phyloP scores from a whole-genome alignment of 1,140 invertebrate genomes.

The Drosophila pseudoananassae region DNA sequence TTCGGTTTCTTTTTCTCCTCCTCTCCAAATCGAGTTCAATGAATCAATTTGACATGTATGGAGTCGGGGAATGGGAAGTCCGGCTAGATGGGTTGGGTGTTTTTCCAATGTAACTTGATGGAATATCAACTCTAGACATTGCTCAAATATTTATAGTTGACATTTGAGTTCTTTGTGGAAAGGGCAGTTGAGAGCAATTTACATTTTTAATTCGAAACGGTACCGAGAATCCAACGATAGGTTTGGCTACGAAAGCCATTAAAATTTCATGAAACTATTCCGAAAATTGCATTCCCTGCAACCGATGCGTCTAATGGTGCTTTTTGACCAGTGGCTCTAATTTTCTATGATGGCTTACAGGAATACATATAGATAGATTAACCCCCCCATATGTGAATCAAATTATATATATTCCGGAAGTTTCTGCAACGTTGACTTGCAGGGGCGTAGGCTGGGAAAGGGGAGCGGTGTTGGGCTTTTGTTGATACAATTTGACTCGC shows the following conservation, averaged over 20 bases:
- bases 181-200: constrained; percentile 20
- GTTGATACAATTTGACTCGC: constrained; percentile 28
- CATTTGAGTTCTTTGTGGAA: constrained; percentile 17
- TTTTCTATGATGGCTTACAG: constrained; percentile 7
- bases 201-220: constrained; percentile 42
- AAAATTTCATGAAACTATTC: constrained; percentile 37
- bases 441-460: constrained; percentile 4
- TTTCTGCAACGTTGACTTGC: constrained; percentile 28
- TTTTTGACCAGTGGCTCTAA: constrained; percentile 7
- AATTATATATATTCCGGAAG: constrained; percentile 26
- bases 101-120: not conserved
- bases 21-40: constrained; percentile 11
- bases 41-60: constrained; percentile 23
- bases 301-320: constrained; percentile 8
- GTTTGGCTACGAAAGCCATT: constrained; percentile 8
- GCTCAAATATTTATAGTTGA: constrained; percentile 36
- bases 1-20: not conserved
- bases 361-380: not conserved
- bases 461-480: constrained; percentile 1
- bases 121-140: constrained; percentile 1
- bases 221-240: not conserved
- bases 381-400: not conserved
- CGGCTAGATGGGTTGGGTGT: not conserved
- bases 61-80: not conserved
- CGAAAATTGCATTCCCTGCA: constrained; percentile 36